Conservation (phyloP, 2,888 invertebrate species). For the Leuctra nigra region DNA sequence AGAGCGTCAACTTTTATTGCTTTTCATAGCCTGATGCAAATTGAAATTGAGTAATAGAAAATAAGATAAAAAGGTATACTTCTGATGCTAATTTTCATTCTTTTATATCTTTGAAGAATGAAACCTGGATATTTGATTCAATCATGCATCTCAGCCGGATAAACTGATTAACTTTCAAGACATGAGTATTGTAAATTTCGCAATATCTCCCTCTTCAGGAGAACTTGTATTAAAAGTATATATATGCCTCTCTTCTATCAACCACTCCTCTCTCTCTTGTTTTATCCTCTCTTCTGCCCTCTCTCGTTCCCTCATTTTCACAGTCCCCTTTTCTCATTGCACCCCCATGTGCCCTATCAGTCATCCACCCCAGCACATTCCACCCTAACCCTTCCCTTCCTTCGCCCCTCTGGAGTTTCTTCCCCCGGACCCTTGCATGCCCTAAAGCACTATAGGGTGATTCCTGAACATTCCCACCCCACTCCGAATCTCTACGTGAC, state of each 20-base stretch:
- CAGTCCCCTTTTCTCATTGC: constrained; percentile 15
- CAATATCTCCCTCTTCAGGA: not conserved
- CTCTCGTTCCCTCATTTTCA: constrained; percentile 18
- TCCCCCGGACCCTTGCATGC: not conserved
- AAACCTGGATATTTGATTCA: no score
- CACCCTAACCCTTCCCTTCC: constrained; percentile 18
- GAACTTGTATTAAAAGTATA: not conserved
- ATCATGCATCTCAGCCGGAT: not conserved
- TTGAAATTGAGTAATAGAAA: no score
- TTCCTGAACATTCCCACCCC: constrained; percentile 9
- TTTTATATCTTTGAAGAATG: no score
- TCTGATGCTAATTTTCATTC: no score
- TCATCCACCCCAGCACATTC: constrained; percentile 20
- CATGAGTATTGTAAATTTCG: not conserved
- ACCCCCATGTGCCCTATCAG: constrained; percentile 11
- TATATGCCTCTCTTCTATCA: no score
- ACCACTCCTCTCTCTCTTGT: constrained; percentile 19
- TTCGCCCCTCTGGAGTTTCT: constrained; percentile 9
- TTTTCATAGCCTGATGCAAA: no score
- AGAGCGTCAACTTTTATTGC: no score
- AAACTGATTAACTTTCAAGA: not conserved
- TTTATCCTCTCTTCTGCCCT: constrained; percentile 20
- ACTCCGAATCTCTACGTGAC: not conserved
- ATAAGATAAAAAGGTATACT: no score
- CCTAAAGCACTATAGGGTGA: constrained; percentile 9